phyloP scores from a whole-genome alignment of 2,888 invertebrate genomes.

The Acholoe squamosa region DNA sequence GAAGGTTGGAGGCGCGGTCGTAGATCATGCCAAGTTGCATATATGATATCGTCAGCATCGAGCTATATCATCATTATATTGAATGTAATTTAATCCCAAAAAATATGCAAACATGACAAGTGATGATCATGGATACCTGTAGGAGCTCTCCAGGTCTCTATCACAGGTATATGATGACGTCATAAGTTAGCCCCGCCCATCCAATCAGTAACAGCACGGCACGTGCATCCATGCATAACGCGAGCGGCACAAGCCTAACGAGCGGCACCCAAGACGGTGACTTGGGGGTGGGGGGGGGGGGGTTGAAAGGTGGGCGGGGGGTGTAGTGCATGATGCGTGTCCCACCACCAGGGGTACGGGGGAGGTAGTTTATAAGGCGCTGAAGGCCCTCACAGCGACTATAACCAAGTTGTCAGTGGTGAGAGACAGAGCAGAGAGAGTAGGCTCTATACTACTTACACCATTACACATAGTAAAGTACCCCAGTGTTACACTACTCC shows the following conservation, averaged over 20 bases:
- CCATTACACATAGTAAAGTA: too few relatives aligned
- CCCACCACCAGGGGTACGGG: background rate
- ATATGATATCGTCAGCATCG: too few relatives aligned
- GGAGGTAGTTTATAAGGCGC: background rate
- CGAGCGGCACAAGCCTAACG: background rate
- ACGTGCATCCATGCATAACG: background rate
- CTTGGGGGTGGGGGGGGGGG: background rate
- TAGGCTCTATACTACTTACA: background rate
- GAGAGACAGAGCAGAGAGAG: background rate
- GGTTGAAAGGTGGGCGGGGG: background rate
- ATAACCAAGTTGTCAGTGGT: background rate
- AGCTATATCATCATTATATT: too few relatives aligned
- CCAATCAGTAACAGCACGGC: background rate
- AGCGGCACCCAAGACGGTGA: background rate
- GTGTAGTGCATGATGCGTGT: background rate
- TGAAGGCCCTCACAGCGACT: background rate
- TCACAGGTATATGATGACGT: slow-evolving; percentile 24
- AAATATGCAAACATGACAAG: too few relatives aligned
- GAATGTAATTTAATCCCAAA: too few relatives aligned
- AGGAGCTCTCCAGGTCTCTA: background rate
- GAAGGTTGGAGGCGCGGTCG: too few relatives aligned
- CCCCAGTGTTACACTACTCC: too few relatives aligned
- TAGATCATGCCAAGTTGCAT: too few relatives aligned
- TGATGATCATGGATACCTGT: background rate
- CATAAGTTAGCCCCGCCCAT: slow-evolving; percentile 14